Conservation (phyloP, 2,113 vertebrate genomes). For the Madoqua kirkii region DNA sequence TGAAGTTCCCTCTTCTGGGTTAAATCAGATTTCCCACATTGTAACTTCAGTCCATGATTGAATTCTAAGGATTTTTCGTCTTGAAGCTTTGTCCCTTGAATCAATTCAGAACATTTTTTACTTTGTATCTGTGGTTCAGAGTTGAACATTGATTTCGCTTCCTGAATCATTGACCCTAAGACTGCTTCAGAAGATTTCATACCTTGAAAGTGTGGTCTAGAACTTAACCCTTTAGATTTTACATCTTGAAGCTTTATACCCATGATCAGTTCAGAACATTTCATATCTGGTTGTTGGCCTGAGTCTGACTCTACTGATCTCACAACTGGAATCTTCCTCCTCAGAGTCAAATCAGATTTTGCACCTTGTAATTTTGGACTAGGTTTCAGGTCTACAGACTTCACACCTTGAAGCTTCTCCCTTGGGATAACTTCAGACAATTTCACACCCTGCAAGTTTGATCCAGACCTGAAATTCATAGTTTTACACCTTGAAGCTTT, state of each 20-base stretch:
- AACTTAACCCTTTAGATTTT: not conserved
- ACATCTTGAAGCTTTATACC: constrained; percentile 1
- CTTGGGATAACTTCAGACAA: not conserved
- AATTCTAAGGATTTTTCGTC: not conserved
- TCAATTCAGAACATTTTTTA: constrained; percentile 7
- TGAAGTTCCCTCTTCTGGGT: not conserved
- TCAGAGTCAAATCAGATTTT: not conserved
- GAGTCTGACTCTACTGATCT: not conserved
- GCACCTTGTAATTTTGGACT: constrained; percentile 25
- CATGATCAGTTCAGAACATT: constrained; percentile 26
- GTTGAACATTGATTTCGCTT: not conserved
- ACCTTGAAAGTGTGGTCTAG: not conserved
- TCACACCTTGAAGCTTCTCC: not conserved
- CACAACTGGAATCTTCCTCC: not conserved
- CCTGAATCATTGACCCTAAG: not conserved
- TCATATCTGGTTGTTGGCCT: not conserved
- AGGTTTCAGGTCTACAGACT: not conserved
- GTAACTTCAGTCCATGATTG: not conserved
- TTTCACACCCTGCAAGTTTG: not conserved
- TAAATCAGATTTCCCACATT: not conserved
- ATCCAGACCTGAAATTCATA: not conserved
- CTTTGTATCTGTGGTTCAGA: constrained; percentile 15
- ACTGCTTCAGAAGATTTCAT: not conserved
- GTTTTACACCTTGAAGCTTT: constrained; percentile 36
- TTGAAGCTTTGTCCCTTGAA: constrained; percentile 16